Base-by-base conservation (phyloP, 1,140 invertebrate genomes). In the Eurytemora carolleeae region DNA sequence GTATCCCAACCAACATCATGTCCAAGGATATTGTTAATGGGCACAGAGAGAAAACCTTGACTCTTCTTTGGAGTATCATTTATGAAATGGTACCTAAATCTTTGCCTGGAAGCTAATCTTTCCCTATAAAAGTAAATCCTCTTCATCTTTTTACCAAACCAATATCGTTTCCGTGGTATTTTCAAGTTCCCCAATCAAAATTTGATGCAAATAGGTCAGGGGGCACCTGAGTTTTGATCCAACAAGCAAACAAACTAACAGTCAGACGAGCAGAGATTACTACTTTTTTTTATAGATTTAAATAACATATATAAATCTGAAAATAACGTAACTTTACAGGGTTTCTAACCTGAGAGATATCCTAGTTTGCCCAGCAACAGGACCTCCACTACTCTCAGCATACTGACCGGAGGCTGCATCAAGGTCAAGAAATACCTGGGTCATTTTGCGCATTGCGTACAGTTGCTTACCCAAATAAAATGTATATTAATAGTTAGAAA, bases 1-100 rank as follows among this genome's bases (percentile, higher is more conserved):
- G 58, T 17, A 21, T 67, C 2, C 55, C 63, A 53, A 77, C 76
- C 1, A 78, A 84, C 52, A 85, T 91, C 3, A 75, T 76, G 2
- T 74, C 84, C 0, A 79, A 80, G 55, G 84, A 86, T 69, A 82
- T 93, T 59, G 86, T 83, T 0, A 83, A 90, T 68, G 89, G 89
- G 0, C 84, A 92, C 69, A 75, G 82, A 55, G 87, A 92, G 67
- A 90, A 89, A 69, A 93, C 87, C 0, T 69, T 93, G 1, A 84
- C 82, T 0, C 76, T 93, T 18, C 72, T 93, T 0, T 93, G 88
- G 88, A 83, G 87, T 68, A 78, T 94, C 1, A 86, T 92, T 53
- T 83, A 89, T 68, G 85, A n/a, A n/a, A n/a, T n/a, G n/a, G n/a
- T n/a, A n/a, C n/a, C n/a, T n/a, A n/a, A n/a, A n/a, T n/a, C n/a